Evolutionary conservation across 1,140 invertebrate genomes (phyloP).

Genomic region (Hestina assimilis): DNA sequence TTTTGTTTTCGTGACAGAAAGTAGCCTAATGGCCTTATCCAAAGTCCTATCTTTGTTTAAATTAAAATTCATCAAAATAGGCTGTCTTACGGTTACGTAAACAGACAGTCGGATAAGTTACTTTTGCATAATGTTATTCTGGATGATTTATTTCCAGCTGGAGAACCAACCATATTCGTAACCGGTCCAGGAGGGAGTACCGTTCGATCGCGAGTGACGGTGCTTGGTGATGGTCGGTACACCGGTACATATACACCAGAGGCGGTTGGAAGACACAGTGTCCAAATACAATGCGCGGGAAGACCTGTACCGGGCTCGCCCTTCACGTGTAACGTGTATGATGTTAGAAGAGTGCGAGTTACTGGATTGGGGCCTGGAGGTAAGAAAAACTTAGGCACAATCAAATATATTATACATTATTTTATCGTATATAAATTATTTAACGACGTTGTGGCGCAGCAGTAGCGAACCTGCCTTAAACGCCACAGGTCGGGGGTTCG

Average conservation of each 20-base stretch:
- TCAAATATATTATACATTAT: no score
- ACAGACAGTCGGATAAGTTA: no score
- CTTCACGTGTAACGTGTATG: constrained; percentile 95
- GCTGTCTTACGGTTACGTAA: no score
- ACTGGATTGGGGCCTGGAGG: constrained; percentile 82
- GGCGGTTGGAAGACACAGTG: constrained; percentile 91
- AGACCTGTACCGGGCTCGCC: constrained; percentile 93
- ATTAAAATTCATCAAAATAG: no score
- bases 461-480: no score
- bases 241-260: constrained; percentile 88
- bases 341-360: constrained; percentile 91
- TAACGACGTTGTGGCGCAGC: no score
- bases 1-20: no score
- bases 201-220: constrained; percentile 82
- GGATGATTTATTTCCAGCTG: constrained; percentile 60
- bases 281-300: constrained; percentile 88
- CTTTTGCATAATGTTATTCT: no score
- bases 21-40: no score
- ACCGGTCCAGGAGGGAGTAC: constrained; percentile 88
- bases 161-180: constrained; percentile 84
- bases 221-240: constrained; percentile 81
- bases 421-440: no score
- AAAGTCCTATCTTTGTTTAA: no score
- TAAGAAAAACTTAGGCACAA: constrained; percentile 28
- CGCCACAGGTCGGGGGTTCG: no score